phyloP scores from a whole-genome alignment of 2,888 invertebrate species.

The Syrista parreyssii region DNA sequence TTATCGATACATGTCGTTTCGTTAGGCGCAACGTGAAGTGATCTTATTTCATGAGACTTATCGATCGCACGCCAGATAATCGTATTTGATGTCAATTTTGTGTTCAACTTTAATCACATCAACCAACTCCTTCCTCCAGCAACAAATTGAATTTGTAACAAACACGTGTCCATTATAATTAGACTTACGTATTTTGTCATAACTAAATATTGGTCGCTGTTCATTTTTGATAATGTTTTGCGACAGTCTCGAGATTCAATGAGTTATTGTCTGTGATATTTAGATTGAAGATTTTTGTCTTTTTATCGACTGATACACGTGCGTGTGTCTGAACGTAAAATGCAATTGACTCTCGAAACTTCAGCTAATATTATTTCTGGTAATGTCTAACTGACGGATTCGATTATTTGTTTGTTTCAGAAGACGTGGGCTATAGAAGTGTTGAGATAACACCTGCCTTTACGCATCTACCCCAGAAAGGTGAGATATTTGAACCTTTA shows the following conservation, averaged over 20 bases:
- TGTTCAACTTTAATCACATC: not conserved
- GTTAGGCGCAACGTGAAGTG: not conserved
- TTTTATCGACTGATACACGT: not conserved
- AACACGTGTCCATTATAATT: not conserved
- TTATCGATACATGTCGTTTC: not conserved
- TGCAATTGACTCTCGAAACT: not conserved
- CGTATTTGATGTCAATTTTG: not conserved
- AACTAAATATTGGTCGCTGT: not conserved
- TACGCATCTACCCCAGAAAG: constrained; percentile 66
- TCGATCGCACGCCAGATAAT: not conserved
- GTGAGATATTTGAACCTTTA: constrained; percentile 40
- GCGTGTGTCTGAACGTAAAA: not conserved
- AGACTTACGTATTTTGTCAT: not conserved
- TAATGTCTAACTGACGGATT: not conserved
- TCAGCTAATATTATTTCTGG: not conserved
- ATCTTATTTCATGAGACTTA: not conserved
- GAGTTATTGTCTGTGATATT: not conserved
- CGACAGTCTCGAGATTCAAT: not conserved
- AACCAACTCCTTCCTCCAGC: not conserved
- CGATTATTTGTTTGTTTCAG: constrained; percentile 59
- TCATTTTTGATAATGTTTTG: not conserved
- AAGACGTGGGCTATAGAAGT: constrained; percentile 68
- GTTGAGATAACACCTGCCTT: constrained; percentile 68
- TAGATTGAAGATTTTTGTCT: not conserved
- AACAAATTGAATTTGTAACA: not conserved